A percentile compares a stretch with the other conserved stretches of the same genome.
Conservation (phyloP, 2,888 invertebrate genomes). For the Napeogenes inachia region DNA sequence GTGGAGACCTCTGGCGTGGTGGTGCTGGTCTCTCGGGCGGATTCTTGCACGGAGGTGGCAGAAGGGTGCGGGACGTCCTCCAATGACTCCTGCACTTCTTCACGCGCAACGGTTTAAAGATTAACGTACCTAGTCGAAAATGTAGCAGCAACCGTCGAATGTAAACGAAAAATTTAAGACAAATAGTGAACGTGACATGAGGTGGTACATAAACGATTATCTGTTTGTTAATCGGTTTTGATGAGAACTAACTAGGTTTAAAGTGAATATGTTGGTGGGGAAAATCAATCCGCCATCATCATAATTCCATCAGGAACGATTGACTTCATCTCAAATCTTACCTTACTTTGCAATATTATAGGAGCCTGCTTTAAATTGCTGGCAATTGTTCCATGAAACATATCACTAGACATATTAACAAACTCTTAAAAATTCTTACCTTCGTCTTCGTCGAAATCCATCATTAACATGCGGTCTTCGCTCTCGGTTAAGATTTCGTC, state of each 20-base stretch:
- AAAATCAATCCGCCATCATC: not conserved
- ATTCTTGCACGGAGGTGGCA: not conserved
- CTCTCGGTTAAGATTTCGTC: conserved; percentile 66
- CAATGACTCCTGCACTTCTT: conserved; percentile 12
- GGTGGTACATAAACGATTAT: not conserved
- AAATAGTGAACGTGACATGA: not conserved
- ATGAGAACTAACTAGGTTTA: not conserved
- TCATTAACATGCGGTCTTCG: conserved; percentile 70
- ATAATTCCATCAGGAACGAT: conserved; percentile 42
- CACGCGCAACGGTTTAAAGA: conserved; percentile 37
- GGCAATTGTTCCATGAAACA: conserved; percentile 44
- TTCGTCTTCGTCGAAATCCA: conserved; percentile 71
- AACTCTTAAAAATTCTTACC: conserved; percentile 43
- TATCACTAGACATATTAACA: too few species aligned
- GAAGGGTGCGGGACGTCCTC: conserved; percentile 12
- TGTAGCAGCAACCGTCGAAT: not conserved
- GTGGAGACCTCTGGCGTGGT: conserved; percentile 22
- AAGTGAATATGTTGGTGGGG: too few species aligned
- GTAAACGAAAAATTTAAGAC: not conserved
- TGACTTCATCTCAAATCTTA: conserved; percentile 55
- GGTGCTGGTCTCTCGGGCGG: conserved; percentile 17
- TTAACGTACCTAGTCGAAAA: not conserved
- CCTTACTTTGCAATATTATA: conserved; percentile 30
- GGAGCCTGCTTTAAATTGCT: conserved; percentile 34
- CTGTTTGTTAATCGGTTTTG: not conserved